These are phyloP conservation scores for Campoplex nolae DNA, from an alignment of 2,888 invertebrate genomes.

Conservation along the genomic window DNA sequence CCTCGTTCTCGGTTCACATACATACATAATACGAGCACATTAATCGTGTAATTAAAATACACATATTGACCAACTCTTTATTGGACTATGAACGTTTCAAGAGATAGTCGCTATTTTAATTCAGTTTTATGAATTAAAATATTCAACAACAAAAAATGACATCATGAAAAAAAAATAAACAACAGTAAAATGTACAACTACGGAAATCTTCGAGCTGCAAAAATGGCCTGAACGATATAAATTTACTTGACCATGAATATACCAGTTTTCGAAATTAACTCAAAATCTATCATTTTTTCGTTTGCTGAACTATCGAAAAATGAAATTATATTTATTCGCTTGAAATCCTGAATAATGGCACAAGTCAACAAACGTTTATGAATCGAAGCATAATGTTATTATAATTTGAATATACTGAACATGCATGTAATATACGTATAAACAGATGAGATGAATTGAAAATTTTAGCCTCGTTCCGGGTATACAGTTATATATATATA, in stretches of 20 bases:
- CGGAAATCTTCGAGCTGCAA: background rate
- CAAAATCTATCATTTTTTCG: background rate
- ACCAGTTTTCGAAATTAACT: background rate
- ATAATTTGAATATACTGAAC: background rate
- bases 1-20: slow-evolving; percentile 29
- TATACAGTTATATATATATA: background rate
- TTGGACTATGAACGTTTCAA: background rate
- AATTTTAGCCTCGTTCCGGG: background rate
- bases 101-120: background rate
- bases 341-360: slow-evolving; percentile 1
- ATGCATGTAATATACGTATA: no score
- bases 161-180: no score
- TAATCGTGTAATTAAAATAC: background rate
- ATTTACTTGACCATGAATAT: background rate
- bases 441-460: background rate
- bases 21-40: background rate
- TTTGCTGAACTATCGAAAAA: background rate
- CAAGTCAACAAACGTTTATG: background rate
- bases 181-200: background rate
- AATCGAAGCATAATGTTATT: background rate
- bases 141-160: no score
- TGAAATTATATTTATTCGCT: background rate
- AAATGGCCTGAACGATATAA: no score
- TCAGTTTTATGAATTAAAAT: background rate
- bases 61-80: background rate